Evolutionary conservation across 2,113 vertebrate genomes (phyloP), one percentile per base, ranked within the genome.

Genomic region (Tringa solitaria): DNA sequence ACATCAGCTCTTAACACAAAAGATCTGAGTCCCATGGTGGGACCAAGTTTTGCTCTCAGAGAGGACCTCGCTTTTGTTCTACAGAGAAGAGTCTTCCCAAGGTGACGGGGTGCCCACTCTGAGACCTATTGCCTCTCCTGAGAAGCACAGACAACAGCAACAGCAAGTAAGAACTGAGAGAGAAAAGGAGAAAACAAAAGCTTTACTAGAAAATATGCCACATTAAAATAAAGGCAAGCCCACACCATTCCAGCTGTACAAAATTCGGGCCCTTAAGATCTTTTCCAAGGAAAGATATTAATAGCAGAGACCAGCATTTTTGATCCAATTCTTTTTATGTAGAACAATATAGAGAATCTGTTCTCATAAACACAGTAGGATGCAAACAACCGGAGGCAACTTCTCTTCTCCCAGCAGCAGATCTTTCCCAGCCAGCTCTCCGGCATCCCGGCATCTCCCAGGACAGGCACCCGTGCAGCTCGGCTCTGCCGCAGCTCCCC

Each of bases 311-410:
- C 46, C 30, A 75, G 19, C 20, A 69, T 88, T 91, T 95, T 85
- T 91, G 78, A 93, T 77, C 75, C 27, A 68, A 53, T 70, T 91
- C 70, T 93, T 97, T 93, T 87, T 48, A 85, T 83, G 88, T 80
- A 85, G 67, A 91, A 94, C 75, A 93, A 93, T 94, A 95, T 85
- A 90, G 67, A 76, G 41, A 89, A 39, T 79, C 53, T 84, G 69
- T 65, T 92, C 64, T 84, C 56, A 81, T 80, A 95, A 97, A 77
- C 87, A 74, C 91, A 91, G 93, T 79, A 85, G 90, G 92, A 89
- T 1, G 10, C 93, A 87, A 91, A 93, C 57, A 59, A 95, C 90
- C 24, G 2, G 82, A 94, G 78, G 95, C 74, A 90, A 37, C 50
- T 83, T 87, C 87, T 90, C 46, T 89, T 77, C 91, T 93, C 63